phyloP scores from a whole-genome alignment of 2,888 invertebrate genomes.

The Nephrotoma flavescens region DNA sequence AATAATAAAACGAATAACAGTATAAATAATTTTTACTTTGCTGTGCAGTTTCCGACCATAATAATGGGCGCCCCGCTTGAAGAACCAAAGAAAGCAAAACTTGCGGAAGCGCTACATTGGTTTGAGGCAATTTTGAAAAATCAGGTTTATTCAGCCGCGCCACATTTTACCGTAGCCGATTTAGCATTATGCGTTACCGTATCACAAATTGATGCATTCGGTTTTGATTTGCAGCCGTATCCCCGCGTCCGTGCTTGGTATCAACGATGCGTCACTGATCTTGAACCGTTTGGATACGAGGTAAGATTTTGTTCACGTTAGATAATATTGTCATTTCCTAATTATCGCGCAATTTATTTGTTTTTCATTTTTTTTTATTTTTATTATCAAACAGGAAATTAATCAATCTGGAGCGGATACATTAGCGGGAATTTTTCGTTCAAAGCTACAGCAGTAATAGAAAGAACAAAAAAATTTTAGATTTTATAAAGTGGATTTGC shows the following conservation, averaged over 20 bases:
- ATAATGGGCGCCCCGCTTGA: conserved; percentile 33
- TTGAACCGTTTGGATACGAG: conserved; percentile 52
- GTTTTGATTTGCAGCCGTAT: conserved; percentile 37
- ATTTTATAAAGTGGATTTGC: neutral
- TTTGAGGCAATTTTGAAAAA: conserved; percentile 39
- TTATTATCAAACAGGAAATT: conserved; percentile 30
- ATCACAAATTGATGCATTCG: conserved; percentile 33
- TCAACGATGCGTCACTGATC: conserved; percentile 43
- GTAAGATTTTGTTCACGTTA: conserved; percentile 21
- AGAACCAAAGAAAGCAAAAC: conserved; percentile 33
- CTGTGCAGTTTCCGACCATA: conserved; percentile 32
- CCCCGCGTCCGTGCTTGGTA: conserved; percentile 45
- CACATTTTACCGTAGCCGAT: conserved; percentile 33
- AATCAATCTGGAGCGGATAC: conserved; percentile 42
- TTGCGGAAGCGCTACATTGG: conserved; percentile 40
- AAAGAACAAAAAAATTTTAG: neutral
- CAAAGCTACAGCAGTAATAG: conserved; percentile 22
- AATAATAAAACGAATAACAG: neutral
- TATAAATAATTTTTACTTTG: neutral
- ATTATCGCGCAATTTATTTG: neutral
- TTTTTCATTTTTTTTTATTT: conserved; percentile 5
- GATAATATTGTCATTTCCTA: neutral
- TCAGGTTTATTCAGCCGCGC: conserved; percentile 41
- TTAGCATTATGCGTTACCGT: conserved; percentile 27
- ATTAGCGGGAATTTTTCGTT: conserved; percentile 38